A percentile compares a stretch with the other conserved stretches of the same genome.
phyloP scores from a whole-genome alignment of 2,888 invertebrate species.

The Drosophila meridionalis region DNA sequence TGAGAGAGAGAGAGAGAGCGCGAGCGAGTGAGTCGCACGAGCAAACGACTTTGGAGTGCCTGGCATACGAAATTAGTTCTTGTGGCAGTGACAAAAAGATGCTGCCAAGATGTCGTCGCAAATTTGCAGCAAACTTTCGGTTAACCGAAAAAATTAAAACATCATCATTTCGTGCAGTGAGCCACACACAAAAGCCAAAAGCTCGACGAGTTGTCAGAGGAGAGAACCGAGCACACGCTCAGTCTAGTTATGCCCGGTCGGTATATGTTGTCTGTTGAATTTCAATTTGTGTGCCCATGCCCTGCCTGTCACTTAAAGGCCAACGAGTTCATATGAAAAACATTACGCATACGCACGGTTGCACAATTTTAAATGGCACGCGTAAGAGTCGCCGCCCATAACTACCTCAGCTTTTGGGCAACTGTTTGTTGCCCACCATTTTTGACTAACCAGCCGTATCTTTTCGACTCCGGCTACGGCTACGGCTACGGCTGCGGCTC shows the following conservation, averaged over 20 bases:
- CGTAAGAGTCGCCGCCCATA: constrained; percentile 55
- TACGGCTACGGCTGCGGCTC: constrained; percentile 38
- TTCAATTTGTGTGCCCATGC: constrained; percentile 62
- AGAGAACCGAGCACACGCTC: constrained; percentile 5
- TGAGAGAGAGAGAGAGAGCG: constrained; percentile 9
- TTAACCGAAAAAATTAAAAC: constrained; percentile 80
- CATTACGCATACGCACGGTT: constrained; percentile 79
- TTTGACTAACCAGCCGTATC: constrained; percentile 75
- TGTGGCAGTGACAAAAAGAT: constrained; percentile 41
- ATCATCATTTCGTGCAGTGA: constrained; percentile 78
- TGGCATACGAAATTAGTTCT: constrained; percentile 76
- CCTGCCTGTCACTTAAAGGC: constrained; percentile 60
- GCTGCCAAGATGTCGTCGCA: constrained; percentile 47
- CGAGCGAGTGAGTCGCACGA: constrained; percentile 47
- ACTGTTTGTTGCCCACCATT: constrained; percentile 35
- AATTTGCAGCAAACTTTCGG: constrained; percentile 67
- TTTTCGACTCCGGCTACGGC: constrained; percentile 44
- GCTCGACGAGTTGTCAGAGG: constrained; percentile 43
- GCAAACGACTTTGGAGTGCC: constrained; percentile 65
- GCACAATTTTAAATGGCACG: constrained; percentile 80
- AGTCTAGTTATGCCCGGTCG: constrained; percentile 43
- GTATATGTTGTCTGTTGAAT: constrained; percentile 72
- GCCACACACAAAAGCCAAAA: constrained; percentile 67
- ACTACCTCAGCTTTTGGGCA: constrained; percentile 11
- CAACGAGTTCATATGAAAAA: constrained; percentile 75